Percentiles rank a stretch among this genome's conserved stretches.
Evolutionary conservation across 2,888 invertebrate genomes (phyloP).

Genomic region (Hyppa rectilinea): DNA sequence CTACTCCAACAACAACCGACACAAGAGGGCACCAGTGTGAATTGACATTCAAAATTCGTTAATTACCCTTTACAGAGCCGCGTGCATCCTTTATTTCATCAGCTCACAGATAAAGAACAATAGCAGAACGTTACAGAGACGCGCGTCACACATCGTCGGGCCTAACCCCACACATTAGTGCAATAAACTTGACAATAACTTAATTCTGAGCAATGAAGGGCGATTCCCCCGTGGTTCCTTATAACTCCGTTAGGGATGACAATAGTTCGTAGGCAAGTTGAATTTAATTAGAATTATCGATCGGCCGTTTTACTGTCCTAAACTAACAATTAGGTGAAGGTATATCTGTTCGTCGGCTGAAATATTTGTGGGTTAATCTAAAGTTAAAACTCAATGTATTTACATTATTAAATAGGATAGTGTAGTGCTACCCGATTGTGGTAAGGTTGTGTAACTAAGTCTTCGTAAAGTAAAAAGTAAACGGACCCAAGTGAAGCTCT

Average conservation of each 20-base stretch:
- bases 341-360: constrained; percentile 60
- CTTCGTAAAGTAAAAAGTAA: constrained; percentile 48
- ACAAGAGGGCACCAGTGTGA: constrained; percentile 11
- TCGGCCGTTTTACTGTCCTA: constrained; percentile 73
- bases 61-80: constrained; percentile 40
- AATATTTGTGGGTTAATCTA: constrained; percentile 67
- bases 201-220: constrained; percentile 87
- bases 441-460: constrained; percentile 37
- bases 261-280: constrained; percentile 74
- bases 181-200: constrained; percentile 90
- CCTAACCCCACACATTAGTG: constrained; percentile 87
- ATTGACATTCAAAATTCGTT: constrained; percentile 31
- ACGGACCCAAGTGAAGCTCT: constrained; percentile 10
- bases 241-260: constrained; percentile 80
- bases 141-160: constrained; percentile 69
- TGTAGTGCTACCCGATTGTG: constrained; percentile 54
- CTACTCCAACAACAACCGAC: neutral
- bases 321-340: constrained; percentile 74
- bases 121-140: constrained; percentile 53
- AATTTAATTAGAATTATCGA: constrained; percentile 87
- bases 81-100: constrained; percentile 51
- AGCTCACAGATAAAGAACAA: constrained; percentile 56
- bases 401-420: constrained; percentile 59
- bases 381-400: constrained; percentile 67
- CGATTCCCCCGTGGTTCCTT: constrained; percentile 79